Evolutionary conservation across 2,797 vertebrate genomes (phyloP).

Genomic region (Etheostoma nigrum): DNA sequence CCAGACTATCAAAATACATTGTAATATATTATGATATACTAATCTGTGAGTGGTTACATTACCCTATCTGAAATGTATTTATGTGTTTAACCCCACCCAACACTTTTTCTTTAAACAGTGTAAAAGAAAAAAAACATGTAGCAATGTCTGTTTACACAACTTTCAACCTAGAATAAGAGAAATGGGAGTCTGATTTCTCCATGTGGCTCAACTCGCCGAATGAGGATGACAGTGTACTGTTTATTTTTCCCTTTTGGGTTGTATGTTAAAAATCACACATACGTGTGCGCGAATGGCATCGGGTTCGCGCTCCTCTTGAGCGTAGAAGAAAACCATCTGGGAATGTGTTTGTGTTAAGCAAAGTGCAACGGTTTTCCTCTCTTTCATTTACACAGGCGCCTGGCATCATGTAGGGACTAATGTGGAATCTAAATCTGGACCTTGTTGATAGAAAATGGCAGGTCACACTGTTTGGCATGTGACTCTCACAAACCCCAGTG

Average conservation of each 20-base stretch:
- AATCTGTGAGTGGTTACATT: not conserved
- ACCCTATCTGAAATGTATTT: not conserved
- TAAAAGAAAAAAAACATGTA: slow-evolving; percentile 1
- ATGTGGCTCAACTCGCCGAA: slow-evolving; percentile 45
- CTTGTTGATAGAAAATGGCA: slow-evolving; percentile 78
- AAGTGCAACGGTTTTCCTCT: slow-evolving; percentile 79
- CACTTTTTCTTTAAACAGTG: not conserved
- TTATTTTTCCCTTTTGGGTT: slow-evolving; percentile 42
- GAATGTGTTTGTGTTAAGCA: slow-evolving; percentile 84
- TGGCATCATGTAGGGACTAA: slow-evolving; percentile 72
- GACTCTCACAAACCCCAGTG: slow-evolving; percentile 70
- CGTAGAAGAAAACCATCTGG: slow-evolving; percentile 83
- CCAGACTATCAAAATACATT: not conserved
- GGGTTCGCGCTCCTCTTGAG: slow-evolving; percentile 70
- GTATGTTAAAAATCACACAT: slow-evolving; percentile 79
- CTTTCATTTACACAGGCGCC: slow-evolving; percentile 68
- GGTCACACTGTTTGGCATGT: slow-evolving; percentile 75
- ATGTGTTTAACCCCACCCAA: not conserved
- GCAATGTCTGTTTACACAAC: slow-evolving; percentile 32
- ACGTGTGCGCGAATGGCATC: slow-evolving; percentile 65
- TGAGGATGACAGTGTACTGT: slow-evolving; percentile 47
- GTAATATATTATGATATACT: not conserved
- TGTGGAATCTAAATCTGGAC: slow-evolving; percentile 78
- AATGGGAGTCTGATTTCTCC: slow-evolving; percentile 35
- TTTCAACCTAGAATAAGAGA: slow-evolving; percentile 36